Percentiles rank a stretch among this genome's conserved stretches.
These are phyloP conservation scores for Mus pahari DNA, from an alignment of 2,113 vertebrate species.

Conservation along the genomic window DNA sequence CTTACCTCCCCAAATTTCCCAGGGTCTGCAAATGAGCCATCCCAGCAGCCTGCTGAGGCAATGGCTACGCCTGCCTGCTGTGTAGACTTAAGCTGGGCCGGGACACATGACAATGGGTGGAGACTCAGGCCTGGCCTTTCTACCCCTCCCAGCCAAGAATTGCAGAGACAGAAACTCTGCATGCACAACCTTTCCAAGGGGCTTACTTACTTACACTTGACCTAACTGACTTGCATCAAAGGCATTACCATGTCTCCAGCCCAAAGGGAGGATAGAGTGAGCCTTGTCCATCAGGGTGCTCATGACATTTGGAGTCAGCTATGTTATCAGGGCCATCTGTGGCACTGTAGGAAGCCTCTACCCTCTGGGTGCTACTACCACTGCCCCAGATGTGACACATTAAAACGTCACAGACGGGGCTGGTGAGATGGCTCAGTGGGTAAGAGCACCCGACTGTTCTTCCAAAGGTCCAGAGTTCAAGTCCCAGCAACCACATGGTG, in stretches of 20 bases:
- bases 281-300: neutral
- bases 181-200: neutral
- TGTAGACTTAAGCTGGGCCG: neutral
- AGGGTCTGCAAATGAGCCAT: rapidly evolving
- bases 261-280: neutral
- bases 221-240: neutral
- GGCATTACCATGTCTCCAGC: neutral
- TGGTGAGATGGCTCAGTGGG: no score
- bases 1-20: neutral
- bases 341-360: rapidly evolving
- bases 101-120: no score
- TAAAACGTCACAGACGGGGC: neutral
- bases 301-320: neutral
- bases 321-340: rapidly evolving
- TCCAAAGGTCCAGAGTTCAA: no score
- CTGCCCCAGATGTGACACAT: neutral
- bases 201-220: neutral
- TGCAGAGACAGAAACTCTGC: neutral
- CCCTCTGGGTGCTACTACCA: neutral
- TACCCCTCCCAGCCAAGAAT: neutral
- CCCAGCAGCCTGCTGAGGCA: rapidly evolving
- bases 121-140: neutral
- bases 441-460: no score
- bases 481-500: no score
- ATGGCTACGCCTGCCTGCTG: neutral